Base-by-base conservation (phyloP, 1,140 invertebrate genomes). In the Cephus cinctus region DNA sequence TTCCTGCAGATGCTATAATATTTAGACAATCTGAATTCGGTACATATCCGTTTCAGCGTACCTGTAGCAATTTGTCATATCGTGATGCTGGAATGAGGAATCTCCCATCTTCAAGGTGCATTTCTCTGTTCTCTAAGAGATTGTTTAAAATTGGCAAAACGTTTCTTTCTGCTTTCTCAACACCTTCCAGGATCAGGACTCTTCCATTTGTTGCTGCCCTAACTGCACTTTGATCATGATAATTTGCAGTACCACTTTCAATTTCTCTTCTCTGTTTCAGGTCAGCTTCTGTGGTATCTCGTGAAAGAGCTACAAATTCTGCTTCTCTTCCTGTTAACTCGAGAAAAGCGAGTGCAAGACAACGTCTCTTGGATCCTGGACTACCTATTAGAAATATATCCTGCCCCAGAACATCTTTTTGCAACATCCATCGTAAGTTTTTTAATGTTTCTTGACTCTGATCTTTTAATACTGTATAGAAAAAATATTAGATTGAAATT, bases 71-170 rank as follows among this genome's bases (percentile, higher is more conserved):
- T 76, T 93, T 91, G 67, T 98, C 94, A 70, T 96, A 98, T 77
- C 93, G 83, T 2, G 83, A 71, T 18, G 92, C 85, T 2, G 92
- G 84, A 63, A 98, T 88, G 11, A 98, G 78, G 73, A 98, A 94
- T 54, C 94, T 78, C 1, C 96, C 96, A 83, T 98, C 95, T 78
- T 98, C 96, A 32, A 98, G 77, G 73, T 98, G 92, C 94, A 98
- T 98, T 77, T 98, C 96, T 40, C 96, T 80, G 76, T 98, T 98
- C 79, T 98, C 96, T n/a, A 98, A 75, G 19, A 98, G 81, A 79
- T 98, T 98, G 76, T 98, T 98, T n/a, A 98, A 71, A 27, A 98
- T 89, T 31, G 96, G 96, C 32, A 98, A 77, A 20, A 98, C 94
- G 80, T 98, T 98, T 43, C 96, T 76, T 71, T 98, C 96, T 0